phyloP scores from a whole-genome alignment of 2,888 invertebrate species.

The Xylocampa areola region DNA sequence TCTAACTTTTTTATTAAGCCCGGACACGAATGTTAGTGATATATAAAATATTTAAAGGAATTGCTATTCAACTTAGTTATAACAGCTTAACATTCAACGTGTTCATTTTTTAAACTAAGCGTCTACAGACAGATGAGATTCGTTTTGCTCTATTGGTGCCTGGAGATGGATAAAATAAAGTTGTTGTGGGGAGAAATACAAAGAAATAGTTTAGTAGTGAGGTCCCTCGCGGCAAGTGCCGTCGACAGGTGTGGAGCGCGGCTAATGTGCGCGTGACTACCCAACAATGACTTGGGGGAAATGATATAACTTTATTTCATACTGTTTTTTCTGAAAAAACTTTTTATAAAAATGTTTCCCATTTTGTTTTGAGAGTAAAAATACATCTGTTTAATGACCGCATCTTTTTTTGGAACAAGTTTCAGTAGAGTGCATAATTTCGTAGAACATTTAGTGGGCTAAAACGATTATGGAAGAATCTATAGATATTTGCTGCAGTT shows the following conservation, averaged over 20 bases:
- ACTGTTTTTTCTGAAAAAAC: slow-evolving; percentile 52
- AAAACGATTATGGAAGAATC: slow-evolving; percentile 22
- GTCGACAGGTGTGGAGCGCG: slow-evolving; percentile 76
- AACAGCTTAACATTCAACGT: slow-evolving; percentile 9
- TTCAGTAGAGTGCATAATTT: not conserved
- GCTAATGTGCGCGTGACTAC: slow-evolving; percentile 77
- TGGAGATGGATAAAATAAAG: slow-evolving; percentile 74
- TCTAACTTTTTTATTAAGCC: slow-evolving; percentile 26
- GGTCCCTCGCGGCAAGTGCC: slow-evolving; percentile 76
- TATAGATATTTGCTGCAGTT: slow-evolving; percentile 22
- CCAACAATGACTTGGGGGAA: slow-evolving; percentile 75
- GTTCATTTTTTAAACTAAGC: slow-evolving; percentile 22
- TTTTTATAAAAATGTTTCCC: slow-evolving; percentile 27
- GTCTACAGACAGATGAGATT: slow-evolving; percentile 34
- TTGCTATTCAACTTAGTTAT: slow-evolving; percentile 21
- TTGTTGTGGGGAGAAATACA: slow-evolving; percentile 72
- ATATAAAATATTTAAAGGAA: slow-evolving; percentile 7
- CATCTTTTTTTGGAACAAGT: slow-evolving; percentile 2
- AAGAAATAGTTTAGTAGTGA: slow-evolving; percentile 77
- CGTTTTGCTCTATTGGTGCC: slow-evolving; percentile 68
- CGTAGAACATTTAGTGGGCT: slow-evolving; percentile 2
- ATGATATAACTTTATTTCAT: slow-evolving; percentile 71
- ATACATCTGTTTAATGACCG: slow-evolving; percentile 2
- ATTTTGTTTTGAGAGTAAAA: slow-evolving; percentile 29
- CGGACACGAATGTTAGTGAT: slow-evolving; percentile 18